Evolutionary conservation across 2,888 invertebrate species (phyloP).

Genomic region (Ditula angustiorana): DNA sequence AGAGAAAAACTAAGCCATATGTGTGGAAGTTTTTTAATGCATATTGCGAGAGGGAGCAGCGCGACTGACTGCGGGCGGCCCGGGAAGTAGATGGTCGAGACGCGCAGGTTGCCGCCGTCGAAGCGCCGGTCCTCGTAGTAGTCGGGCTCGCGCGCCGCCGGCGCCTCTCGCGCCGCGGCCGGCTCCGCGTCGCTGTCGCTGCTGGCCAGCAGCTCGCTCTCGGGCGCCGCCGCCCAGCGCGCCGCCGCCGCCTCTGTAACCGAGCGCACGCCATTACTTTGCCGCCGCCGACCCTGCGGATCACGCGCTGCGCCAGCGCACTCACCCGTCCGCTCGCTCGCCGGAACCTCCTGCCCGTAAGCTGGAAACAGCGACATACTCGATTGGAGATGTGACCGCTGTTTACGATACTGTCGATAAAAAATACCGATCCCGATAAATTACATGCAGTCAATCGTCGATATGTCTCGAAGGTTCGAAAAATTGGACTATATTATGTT

Average conservation of each 20-base stretch:
- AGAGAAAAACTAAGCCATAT: too few relatives aligned
- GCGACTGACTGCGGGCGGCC: constrained; percentile 86
- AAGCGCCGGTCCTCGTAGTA: constrained; percentile 86
- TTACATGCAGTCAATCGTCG: not conserved
- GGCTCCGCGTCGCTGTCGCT: constrained; percentile 61
- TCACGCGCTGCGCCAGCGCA: not conserved
- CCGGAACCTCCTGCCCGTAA: constrained; percentile 49
- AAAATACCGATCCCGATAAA: not conserved
- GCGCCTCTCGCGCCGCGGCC: constrained; percentile 23
- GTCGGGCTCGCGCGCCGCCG: constrained; percentile 54
- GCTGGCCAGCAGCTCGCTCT: constrained; percentile 58
- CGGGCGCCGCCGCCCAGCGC: constrained; percentile 46
- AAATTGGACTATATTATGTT: too few relatives aligned
- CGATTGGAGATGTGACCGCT: not conserved
- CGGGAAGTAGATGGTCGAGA: constrained; percentile 87
- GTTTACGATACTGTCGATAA: not conserved
- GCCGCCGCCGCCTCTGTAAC: not conserved
- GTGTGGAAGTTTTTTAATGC: not conserved
- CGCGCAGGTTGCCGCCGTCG: constrained; percentile 84
- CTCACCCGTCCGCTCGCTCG: constrained; percentile 40
- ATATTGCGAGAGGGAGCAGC: not conserved
- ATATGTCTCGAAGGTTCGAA: not conserved
- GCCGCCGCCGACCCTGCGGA: constrained; percentile 27
- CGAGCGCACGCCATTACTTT: not conserved
- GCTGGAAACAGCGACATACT: constrained; percentile 65